Evolutionary conservation across 1,140 invertebrate species (phyloP).

Genomic region (Drosophila aff.): DNA sequence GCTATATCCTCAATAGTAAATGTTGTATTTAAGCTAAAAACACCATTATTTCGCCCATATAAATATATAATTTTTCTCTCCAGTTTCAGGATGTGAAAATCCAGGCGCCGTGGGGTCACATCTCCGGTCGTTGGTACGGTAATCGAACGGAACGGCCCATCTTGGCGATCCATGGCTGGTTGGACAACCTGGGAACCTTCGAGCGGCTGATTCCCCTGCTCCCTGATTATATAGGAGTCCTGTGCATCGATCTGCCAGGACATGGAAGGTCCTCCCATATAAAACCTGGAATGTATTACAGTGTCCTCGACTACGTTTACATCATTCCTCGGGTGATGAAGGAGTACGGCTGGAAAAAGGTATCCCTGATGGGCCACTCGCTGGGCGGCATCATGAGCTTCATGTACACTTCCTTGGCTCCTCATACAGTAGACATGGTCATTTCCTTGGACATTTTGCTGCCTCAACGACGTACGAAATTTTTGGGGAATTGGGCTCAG

Average conservation of each 20-base stretch:
- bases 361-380: conserved; percentile 89
- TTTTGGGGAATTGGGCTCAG: not conserved
- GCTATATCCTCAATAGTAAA: too few species aligned
- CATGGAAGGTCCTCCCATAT: conserved; percentile 89
- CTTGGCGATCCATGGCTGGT: conserved; percentile 90
- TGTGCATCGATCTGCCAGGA: conserved; percentile 90
- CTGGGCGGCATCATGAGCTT: conserved; percentile 87
- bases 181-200: conserved; percentile 90
- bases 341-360: conserved; percentile 89
- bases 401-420: conserved; percentile 86
- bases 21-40: too few species aligned
- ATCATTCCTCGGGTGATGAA: conserved; percentile 87
- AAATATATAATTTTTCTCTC: not conserved
- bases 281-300: conserved; percentile 87
- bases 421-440: conserved; percentile 87
- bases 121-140: conserved; percentile 90
- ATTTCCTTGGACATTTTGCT: conserved; percentile 88
- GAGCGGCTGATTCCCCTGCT: conserved; percentile 88
- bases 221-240: conserved; percentile 86
- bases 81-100: conserved; percentile 87
- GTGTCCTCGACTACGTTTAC: conserved; percentile 86
- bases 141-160: conserved; percentile 87
- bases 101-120: conserved; percentile 88
- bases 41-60: not conserved
- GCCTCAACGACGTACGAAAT: conserved; percentile 26